Evolutionary conservation across 2,888 invertebrate species (phyloP).

Genomic region (Philopedon plagiatum): DNA sequence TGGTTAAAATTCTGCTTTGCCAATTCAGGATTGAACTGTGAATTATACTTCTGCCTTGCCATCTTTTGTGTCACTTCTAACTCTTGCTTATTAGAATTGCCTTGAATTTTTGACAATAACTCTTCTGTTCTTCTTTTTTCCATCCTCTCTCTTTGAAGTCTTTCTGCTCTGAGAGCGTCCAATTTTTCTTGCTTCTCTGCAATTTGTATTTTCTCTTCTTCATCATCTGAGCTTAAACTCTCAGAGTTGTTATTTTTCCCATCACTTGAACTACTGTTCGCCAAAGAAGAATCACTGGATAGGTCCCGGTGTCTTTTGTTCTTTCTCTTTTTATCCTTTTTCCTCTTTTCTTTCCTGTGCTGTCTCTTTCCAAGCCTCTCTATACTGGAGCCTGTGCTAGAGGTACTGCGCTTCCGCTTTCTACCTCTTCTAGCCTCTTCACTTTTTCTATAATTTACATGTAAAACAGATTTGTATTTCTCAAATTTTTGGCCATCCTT

Average conservation of each 20-base stretch:
- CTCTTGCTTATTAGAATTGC: slow-evolving; percentile 65
- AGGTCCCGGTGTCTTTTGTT: slow-evolving; percentile 62
- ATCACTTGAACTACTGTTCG: slow-evolving; percentile 34
- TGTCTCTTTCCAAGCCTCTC: slow-evolving; percentile 66
- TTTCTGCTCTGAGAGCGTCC: slow-evolving; percentile 80
- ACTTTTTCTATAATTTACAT: slow-evolving; percentile 9
- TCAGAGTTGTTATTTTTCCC: not conserved
- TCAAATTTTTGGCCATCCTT: slow-evolving; percentile 54
- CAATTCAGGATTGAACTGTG: slow-evolving; percentile 94
- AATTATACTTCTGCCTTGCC: slow-evolving; percentile 83
- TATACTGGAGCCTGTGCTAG: slow-evolving; percentile 21
- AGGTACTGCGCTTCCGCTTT: slow-evolving; percentile 22
- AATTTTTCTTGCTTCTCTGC: slow-evolving; percentile 69
- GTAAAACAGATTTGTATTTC: slow-evolving; percentile 47
- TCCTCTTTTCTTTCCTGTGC: slow-evolving; percentile 68
- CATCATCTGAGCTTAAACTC: slow-evolving; percentile 56
- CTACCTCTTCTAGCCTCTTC: not conserved
- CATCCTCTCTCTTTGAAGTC: slow-evolving; percentile 84
- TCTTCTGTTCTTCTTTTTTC: slow-evolving; percentile 82
- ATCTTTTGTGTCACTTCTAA: slow-evolving; percentile 49
- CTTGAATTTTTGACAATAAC: slow-evolving; percentile 79
- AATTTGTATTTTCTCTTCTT: slow-evolving; percentile 50
- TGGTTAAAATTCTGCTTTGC: slow-evolving; percentile 82
- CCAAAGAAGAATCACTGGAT: slow-evolving; percentile 34
- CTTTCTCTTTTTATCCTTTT: slow-evolving; percentile 58